Conservation (phyloP, 1,140 invertebrate genomes). For the Ostrea denselamellosa region DNA sequence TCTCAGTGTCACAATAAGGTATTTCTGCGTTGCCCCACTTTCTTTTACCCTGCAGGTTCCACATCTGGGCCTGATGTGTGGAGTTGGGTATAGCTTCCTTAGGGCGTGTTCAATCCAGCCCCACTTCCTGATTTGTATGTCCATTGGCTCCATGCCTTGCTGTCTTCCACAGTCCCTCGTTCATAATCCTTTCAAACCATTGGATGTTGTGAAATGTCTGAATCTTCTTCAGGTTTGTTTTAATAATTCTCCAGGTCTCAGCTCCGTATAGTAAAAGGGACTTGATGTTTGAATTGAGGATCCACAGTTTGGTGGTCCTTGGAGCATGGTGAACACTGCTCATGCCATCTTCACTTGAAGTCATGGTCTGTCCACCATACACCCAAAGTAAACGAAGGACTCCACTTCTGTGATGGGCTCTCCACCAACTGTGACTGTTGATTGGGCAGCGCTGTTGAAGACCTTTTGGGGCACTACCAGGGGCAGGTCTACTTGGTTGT, state of each 20-base stretch:
- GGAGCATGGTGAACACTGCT: not conserved
- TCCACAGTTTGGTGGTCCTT: slow-evolving; percentile 14
- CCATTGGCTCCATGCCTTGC: too few species aligned
- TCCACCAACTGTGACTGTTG: slow-evolving; percentile 9
- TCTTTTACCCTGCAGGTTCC: slow-evolving; percentile 51
- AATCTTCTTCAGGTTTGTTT: not conserved
- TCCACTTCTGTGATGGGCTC: slow-evolving; percentile 16
- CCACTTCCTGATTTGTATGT: slow-evolving; percentile 57
- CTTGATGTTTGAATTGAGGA: slow-evolving; percentile 37
- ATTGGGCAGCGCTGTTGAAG: slow-evolving; percentile 37
- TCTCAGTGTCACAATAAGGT: not conserved
- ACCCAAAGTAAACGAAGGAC: slow-evolving; percentile 28
- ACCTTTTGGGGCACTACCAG: slow-evolving; percentile 59
- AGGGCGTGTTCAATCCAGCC: slow-evolving; percentile 54
- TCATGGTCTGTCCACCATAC: slow-evolving; percentile 33
- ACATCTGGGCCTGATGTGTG: slow-evolving; percentile 39
- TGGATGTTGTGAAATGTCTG: not conserved
- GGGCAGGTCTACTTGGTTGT: slow-evolving; percentile 63
- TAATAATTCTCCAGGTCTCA: not conserved
- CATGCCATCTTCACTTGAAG: slow-evolving; percentile 41
- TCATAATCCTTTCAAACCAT: too few species aligned
- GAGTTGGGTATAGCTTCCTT: slow-evolving; percentile 20
- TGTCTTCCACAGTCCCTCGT: too few species aligned
- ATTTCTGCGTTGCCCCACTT: slow-evolving; percentile 38
- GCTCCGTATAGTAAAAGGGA: slow-evolving; percentile 26